Conservation (phyloP, 2,888 invertebrate species). For the Yponomeuta cagnagella region DNA sequence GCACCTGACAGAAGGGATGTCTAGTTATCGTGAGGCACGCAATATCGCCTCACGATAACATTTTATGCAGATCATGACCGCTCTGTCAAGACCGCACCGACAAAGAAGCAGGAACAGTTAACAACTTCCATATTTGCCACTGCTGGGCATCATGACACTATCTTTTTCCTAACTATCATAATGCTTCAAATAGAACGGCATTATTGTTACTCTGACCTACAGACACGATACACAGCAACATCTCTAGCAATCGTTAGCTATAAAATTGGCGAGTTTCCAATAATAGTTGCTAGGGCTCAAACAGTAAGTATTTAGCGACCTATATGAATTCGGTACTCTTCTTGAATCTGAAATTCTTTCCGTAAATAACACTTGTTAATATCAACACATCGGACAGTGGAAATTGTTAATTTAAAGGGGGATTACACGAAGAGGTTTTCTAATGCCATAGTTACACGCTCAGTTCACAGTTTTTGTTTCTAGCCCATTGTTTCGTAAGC, state of each 20-base stretch:
- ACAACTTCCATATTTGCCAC: neutral
- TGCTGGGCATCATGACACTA: neutral
- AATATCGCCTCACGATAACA: too few species aligned
- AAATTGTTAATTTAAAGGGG: neutral
- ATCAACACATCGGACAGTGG: neutral
- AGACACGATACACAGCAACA: constrained; percentile 19
- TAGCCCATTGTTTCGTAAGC: too few species aligned
- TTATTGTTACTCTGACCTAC: neutral
- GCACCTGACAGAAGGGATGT: too few species aligned
- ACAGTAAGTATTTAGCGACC: neutral
- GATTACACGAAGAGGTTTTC: too few species aligned
- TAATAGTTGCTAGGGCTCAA: neutral
- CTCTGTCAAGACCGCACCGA: too few species aligned
- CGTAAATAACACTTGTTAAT: neutral
- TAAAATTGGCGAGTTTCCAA: neutral
- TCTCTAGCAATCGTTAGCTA: neutral
- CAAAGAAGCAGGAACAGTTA: too few species aligned
- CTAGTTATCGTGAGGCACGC: too few species aligned
- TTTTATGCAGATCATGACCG: too few species aligned
- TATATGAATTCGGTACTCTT: neutral
- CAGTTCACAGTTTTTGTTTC: too few species aligned
- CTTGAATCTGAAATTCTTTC: neutral
- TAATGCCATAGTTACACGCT: too few species aligned
- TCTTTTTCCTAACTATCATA: neutral
- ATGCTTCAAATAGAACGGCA: neutral